Evolutionary conservation across 1,140 invertebrate species (phyloP).

Genomic region (Stegodyphus mimosarum): DNA sequence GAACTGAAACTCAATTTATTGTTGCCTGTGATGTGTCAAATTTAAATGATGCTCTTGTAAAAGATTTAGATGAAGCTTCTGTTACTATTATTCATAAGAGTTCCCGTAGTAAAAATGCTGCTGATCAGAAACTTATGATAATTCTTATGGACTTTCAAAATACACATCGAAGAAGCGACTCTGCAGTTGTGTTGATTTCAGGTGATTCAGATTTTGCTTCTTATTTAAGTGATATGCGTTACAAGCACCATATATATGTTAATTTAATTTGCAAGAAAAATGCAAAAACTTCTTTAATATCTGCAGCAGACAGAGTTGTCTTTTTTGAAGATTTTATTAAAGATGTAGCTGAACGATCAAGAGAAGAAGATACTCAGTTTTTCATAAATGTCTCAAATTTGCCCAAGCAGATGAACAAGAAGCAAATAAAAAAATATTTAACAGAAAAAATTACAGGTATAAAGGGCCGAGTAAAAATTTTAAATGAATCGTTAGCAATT

Average conservation of each 20-base stretch:
- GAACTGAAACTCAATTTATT: slow-evolving; percentile 58
- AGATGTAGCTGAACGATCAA: slow-evolving; percentile 4
- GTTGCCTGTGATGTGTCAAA: slow-evolving; percentile 61
- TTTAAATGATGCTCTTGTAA: neutral
- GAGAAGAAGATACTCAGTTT: neutral
- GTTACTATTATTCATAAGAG: slow-evolving; percentile 60
- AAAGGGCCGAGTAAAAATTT: too few species aligned
- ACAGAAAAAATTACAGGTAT: neutral
- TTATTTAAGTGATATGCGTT: slow-evolving; percentile 54
- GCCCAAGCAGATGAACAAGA: slow-evolving; percentile 1
- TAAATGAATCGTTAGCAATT: too few species aligned
- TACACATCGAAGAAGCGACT: neutral
- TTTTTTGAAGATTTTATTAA: slow-evolving; percentile 55
- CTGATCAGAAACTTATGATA: slow-evolving; percentile 60
- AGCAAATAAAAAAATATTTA: slow-evolving; percentile 12
- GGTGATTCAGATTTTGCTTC: slow-evolving; percentile 62
- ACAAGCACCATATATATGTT: slow-evolving; percentile 41
- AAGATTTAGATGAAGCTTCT: slow-evolving; percentile 44
- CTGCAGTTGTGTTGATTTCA: slow-evolving; percentile 60
- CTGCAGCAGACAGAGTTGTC: slow-evolving; percentile 22
- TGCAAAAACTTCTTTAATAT: slow-evolving; percentile 25
- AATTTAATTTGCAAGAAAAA: slow-evolving; percentile 53
- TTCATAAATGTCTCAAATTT: slow-evolving; percentile 44
- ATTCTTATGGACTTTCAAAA: slow-evolving; percentile 59
- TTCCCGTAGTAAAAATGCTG: slow-evolving; percentile 62